phyloP scores from a whole-genome alignment of 2,113 vertebrate genomes.

The Octodon degus region DNA sequence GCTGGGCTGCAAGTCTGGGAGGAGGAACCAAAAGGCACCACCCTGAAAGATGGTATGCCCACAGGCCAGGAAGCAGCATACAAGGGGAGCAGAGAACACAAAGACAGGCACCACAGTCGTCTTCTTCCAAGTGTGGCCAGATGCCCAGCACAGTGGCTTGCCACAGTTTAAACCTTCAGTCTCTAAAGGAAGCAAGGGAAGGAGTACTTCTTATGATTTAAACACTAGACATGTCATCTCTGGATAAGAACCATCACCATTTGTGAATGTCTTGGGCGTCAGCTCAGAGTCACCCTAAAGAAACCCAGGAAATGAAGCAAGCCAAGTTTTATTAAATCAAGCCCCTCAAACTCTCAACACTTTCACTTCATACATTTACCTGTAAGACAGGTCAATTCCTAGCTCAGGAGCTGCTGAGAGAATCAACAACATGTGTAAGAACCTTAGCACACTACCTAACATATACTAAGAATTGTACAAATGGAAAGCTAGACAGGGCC shows the following conservation, averaged over 20 bases:
- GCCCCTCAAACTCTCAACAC: background rate
- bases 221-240: background rate
- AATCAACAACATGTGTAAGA: background rate
- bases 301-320: background rate
- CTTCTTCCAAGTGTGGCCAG: background rate
- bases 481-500: background rate
- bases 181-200: background rate
- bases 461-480: background rate
- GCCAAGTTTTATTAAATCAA: background rate
- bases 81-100: background rate
- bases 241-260: background rate
- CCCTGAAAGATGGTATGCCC: background rate
- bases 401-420: background rate
- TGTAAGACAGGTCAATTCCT: background rate
- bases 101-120: no score
- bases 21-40: background rate
- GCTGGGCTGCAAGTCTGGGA: background rate
- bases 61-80: background rate
- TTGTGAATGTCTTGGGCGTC: background rate
- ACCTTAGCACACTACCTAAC: background rate
- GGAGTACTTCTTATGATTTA: background rate
- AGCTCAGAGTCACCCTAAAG: background rate
- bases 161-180: background rate
- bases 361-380: background rate
- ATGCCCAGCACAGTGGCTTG: background rate